Evolutionary conservation across 2,797 vertebrate species (phyloP).

Genomic region (Myripristis murdjan): DNA sequence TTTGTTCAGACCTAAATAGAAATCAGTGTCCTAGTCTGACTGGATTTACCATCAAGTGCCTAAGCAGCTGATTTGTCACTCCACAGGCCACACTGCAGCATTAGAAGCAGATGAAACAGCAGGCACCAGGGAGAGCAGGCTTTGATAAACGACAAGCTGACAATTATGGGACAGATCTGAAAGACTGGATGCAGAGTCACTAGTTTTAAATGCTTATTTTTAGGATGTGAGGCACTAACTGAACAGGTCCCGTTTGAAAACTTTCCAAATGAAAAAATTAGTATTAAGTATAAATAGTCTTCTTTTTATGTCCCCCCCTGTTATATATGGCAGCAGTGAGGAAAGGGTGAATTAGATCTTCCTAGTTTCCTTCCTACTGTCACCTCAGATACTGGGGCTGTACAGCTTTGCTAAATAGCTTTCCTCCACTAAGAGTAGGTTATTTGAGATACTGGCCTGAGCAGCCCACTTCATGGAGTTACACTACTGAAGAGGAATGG

Average conservation of each 20-base stretch:
- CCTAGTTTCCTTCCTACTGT: conserved; percentile 13
- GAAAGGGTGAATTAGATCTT: conserved; percentile 9
- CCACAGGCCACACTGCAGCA: conserved; percentile 24
- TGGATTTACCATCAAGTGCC: conserved; percentile 54
- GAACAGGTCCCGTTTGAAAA: conserved; percentile 14
- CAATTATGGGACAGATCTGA: conserved; percentile 19
- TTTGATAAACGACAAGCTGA: conserved; percentile 27
- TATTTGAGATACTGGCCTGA: conserved; percentile 6
- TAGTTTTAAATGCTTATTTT: conserved; percentile 12
- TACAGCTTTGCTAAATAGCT: conserved; percentile 13
- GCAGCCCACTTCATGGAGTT: conserved; percentile 36
- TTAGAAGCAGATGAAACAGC: conserved; percentile 27
- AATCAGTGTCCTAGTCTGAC: conserved; percentile 47
- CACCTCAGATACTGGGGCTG: not conserved
- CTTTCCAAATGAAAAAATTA: conserved; percentile 10
- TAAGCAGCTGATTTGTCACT: conserved; percentile 44
- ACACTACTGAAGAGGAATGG: conserved; percentile 11
- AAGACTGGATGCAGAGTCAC: not conserved
- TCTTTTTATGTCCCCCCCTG: conserved; percentile 1
- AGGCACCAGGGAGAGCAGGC: conserved; percentile 9
- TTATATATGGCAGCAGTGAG: conserved; percentile 29
- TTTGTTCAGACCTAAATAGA: conserved; percentile 48
- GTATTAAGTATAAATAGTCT: conserved; percentile 19
- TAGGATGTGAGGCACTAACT: conserved; percentile 2
- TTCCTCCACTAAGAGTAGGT: conserved; percentile 11